Percentiles rank a stretch among this genome's conserved stretches.
These are phyloP conservation scores for Neodiprion lecontei DNA, from an alignment of 1,140 invertebrate genomes.

Conservation along the genomic window DNA sequence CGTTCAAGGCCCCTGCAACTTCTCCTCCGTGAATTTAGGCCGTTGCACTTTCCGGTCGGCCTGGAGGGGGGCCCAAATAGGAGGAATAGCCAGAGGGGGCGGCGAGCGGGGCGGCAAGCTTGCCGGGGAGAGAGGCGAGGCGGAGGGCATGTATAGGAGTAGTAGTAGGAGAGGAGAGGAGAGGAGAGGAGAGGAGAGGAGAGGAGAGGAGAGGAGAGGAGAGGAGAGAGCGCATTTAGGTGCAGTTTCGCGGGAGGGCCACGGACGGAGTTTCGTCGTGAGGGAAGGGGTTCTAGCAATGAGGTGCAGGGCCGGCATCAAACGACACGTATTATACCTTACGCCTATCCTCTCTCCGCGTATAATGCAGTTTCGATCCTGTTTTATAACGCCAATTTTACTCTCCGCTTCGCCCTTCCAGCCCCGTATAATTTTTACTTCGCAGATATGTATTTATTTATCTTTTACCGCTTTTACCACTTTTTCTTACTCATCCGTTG, in stretches of 20 bases:
- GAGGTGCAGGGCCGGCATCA: slow-evolving; percentile 47
- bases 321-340: slow-evolving; percentile 13
- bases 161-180: slow-evolving; percentile 18
- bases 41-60: slow-evolving; percentile 60
- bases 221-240: slow-evolving; percentile 53
- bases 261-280: background rate
- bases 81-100: slow-evolving; percentile 34
- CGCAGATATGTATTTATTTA: too few species aligned
- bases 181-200: slow-evolving; percentile 11
- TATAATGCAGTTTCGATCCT: too few species aligned
- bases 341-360: slow-evolving; percentile 11
- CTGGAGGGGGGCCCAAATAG: slow-evolving; percentile 48
- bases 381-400: too few species aligned
- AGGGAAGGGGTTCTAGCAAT: slow-evolving; percentile 54
- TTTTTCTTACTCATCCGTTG: too few species aligned
- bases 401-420: too few species aligned
- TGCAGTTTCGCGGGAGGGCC: slow-evolving; percentile 34
- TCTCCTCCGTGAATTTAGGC: slow-evolving; percentile 60
- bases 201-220: slow-evolving; percentile 13
- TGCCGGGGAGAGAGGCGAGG: slow-evolving; percentile 19
- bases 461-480: too few species aligned
- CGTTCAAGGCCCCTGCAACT: slow-evolving; percentile 60
- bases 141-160: slow-evolving; percentile 28
- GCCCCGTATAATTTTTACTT: too few species aligned
- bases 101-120: slow-evolving; percentile 1